Percentiles rank a stretch among this genome's conserved stretches.
Evolutionary conservation across 37 sponge, comb jelly and placozoan species (phyloP).

Genomic region (Ephydatia muelleri): DNA sequence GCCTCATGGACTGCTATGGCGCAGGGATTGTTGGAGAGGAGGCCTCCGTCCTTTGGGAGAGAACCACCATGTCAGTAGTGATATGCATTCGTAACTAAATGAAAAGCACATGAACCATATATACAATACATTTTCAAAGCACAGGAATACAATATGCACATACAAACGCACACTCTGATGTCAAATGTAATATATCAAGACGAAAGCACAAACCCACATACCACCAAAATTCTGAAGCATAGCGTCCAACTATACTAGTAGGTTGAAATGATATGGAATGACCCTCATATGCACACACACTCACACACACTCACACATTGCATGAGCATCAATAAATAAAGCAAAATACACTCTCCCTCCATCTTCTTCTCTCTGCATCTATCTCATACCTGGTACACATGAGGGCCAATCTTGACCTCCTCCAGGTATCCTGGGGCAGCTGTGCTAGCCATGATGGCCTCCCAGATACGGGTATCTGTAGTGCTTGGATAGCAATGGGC

Average conservation of each 20-base stretch:
- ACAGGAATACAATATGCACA: no score
- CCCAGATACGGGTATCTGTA: slow-evolving; percentile 58
- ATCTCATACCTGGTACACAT: slow-evolving; percentile 55
- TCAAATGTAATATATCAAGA: no score
- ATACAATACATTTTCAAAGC: no score
- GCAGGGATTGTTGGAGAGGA: slow-evolving; percentile 87
- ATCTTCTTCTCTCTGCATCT: no score
- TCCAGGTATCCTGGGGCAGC: slow-evolving; percentile 93
- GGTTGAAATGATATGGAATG: neutral
- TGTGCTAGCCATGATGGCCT: slow-evolving; percentile 83
- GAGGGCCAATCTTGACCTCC: slow-evolving; percentile 58
- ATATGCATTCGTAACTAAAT: neutral
- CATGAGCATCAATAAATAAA: no score
- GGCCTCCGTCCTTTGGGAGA: slow-evolving; percentile 80
- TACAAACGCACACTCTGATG: no score
- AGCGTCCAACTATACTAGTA: no score
- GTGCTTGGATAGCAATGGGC: slow-evolving; percentile 54
- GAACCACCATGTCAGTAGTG: neutral
- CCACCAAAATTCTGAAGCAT: no score
- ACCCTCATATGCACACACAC: neutral
- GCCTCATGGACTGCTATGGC: slow-evolving; percentile 90
- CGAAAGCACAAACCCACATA: no score
- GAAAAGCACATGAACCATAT: no score
- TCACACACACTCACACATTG: no score
- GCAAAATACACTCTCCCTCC: no score